Percentiles rank a stretch among this genome's conserved stretches.
phyloP scores from a whole-genome alignment of 2,113 vertebrate genomes.

The Trematocara unimaculatum region DNA sequence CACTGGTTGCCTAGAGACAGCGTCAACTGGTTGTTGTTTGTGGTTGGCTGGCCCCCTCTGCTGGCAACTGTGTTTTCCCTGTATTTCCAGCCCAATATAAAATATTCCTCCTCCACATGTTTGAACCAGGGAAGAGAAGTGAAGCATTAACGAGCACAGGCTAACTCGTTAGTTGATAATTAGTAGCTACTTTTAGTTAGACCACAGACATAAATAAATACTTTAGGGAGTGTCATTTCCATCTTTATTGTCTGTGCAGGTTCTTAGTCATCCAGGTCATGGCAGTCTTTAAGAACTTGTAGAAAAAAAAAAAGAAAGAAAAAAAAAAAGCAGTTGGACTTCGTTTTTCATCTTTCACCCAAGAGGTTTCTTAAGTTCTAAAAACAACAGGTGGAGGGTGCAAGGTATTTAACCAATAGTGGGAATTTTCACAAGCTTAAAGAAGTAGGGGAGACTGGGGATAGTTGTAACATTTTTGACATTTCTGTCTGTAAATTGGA shows the following conservation, averaged over 20 bases:
- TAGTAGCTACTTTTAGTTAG: neutral
- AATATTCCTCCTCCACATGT: neutral
- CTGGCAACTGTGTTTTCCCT: neutral
- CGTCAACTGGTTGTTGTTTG: slow-evolving; percentile 33
- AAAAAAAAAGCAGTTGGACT: neutral
- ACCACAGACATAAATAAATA: neutral
- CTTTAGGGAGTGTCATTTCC: neutral
- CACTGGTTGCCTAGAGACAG: neutral
- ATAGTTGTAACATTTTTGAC: no score
- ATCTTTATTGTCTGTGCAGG: neutral
- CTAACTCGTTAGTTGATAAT: neutral
- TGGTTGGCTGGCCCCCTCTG: slow-evolving; percentile 42
- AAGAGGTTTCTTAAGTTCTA: neutral
- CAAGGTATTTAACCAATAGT: neutral
- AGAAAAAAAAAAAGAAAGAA: neutral
- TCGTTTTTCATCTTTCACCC: neutral
- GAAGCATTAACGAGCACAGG: neutral
- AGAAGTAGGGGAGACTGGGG: neutral
- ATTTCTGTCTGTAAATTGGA: no score
- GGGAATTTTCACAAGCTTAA: neutral
- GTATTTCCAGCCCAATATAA: neutral
- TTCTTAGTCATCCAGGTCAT: neutral
- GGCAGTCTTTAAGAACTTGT: neutral
- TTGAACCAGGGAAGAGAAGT: neutral
- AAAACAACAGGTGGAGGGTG: neutral